Evolutionary conservation across 2,113 vertebrate species (phyloP).

Genomic region (Chionomys nivalis): DNA sequence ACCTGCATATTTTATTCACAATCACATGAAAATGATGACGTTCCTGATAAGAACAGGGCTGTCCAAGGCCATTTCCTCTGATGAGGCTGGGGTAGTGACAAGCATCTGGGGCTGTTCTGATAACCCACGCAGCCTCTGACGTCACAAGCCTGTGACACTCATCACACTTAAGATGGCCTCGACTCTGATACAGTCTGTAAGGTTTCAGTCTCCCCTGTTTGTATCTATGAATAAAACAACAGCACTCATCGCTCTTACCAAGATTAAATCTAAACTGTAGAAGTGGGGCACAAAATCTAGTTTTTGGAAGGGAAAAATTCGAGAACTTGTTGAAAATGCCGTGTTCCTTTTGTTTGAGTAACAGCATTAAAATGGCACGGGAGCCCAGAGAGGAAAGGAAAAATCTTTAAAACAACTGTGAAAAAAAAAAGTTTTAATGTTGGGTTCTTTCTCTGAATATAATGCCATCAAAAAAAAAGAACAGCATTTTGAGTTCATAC

Average conservation of each 20-base stretch:
- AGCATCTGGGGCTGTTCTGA: not conserved
- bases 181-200: not conserved
- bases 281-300: not conserved
- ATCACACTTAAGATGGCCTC: not conserved
- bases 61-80: not conserved
- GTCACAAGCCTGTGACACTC: too few relatives aligned
- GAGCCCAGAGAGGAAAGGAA: not conserved
- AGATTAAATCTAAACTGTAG: not conserved
- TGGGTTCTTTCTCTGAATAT: not conserved
- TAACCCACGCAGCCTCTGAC: not conserved
- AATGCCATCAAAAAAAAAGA: not conserved
- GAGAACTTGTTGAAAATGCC: conserved; percentile 24
- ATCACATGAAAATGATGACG: not conserved
- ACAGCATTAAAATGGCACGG: not conserved
- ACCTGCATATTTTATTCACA: not conserved
- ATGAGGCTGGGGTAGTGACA: not conserved
- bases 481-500: not conserved
- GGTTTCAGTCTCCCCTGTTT: not conserved
- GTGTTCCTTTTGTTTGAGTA: not conserved
- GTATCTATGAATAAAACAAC: not conserved
- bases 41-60: not conserved
- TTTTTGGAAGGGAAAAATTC: not conserved
- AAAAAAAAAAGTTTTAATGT: not conserved
- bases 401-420: not conserved
- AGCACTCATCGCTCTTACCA: not conserved